Percentiles rank a stretch among this genome's conserved stretches.
Evolutionary conservation across 2,888 invertebrate species (phyloP).

Genomic region (Thera britannica): DNA sequence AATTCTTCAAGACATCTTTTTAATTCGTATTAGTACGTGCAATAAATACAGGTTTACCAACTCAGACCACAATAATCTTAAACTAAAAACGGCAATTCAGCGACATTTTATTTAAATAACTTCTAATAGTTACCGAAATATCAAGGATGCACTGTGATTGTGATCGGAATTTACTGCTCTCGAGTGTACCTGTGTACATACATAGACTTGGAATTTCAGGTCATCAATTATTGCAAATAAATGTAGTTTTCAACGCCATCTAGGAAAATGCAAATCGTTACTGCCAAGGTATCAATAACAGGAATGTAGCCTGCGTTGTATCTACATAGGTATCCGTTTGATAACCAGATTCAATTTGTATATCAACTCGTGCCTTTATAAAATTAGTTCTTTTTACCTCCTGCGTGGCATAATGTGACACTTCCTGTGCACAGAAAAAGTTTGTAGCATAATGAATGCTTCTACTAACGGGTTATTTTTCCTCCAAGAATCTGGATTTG

Average conservation of each 20-base stretch:
- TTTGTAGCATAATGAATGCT: slow-evolving; percentile 4
- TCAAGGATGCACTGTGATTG: neutral
- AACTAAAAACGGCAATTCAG: too few relatives aligned
- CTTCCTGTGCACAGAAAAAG: slow-evolving; percentile 22
- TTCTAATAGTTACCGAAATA: too few relatives aligned
- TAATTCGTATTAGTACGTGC: too few relatives aligned
- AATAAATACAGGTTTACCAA: too few relatives aligned
- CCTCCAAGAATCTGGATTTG: neutral
- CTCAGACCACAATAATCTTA: too few relatives aligned
- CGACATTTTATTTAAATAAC: too few relatives aligned
- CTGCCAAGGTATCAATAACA: slow-evolving; percentile 27
- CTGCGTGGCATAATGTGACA: slow-evolving; percentile 25
- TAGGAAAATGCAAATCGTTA: slow-evolving; percentile 27
- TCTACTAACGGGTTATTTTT: slow-evolving; percentile 15
- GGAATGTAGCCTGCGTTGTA: slow-evolving; percentile 28
- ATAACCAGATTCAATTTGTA: slow-evolving; percentile 32
- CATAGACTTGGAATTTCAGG: neutral
- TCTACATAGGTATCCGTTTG: slow-evolving; percentile 27
- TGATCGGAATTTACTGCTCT: neutral
- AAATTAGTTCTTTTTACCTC: slow-evolving; percentile 26
- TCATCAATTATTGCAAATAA: neutral
- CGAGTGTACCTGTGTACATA: neutral
- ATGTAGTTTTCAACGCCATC: slow-evolving; percentile 21
- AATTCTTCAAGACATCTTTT: too few relatives aligned
- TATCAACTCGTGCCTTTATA: slow-evolving; percentile 23